Evolutionary conservation across 2,888 invertebrate species (phyloP).

Genomic region (Nematopogon swammerdamellus): DNA sequence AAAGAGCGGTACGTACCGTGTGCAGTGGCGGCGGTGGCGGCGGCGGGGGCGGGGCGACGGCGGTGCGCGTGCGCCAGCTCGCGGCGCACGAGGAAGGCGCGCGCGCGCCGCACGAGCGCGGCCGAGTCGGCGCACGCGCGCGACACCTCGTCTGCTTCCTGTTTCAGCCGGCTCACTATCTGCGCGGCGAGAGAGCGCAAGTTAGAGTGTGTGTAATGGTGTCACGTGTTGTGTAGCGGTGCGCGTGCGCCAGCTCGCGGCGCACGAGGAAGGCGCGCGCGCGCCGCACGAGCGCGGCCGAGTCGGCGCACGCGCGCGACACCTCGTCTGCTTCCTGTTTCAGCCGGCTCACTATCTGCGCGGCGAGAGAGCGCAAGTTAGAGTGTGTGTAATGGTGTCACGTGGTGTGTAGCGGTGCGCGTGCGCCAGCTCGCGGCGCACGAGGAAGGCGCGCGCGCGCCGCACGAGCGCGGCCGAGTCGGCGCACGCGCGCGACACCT

Average conservation of each 20-base stretch:
- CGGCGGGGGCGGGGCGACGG: too few relatives aligned
- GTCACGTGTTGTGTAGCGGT: too few relatives aligned
- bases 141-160: constrained; percentile 80
- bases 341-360: constrained; percentile 49
- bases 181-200: constrained; percentile 17
- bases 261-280: constrained; percentile 77
- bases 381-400: too few relatives aligned
- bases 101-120: constrained; percentile 67
- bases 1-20: background rate
- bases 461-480: too few relatives aligned
- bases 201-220: too few relatives aligned
- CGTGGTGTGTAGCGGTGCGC: too few relatives aligned
- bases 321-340: constrained; percentile 86
- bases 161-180: constrained; percentile 61
- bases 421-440: constrained; percentile 74
- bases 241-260: constrained; percentile 66
- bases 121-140: constrained; percentile 44
- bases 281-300: too few relatives aligned
- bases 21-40: too few relatives aligned
- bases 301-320: constrained; percentile 57
- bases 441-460: constrained; percentile 76
- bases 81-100: constrained; percentile 73
- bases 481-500: constrained; percentile 61
- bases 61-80: constrained; percentile 61
- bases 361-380: too few relatives aligned